Evolutionary conservation across 2,797 vertebrate genomes (phyloP).

Genomic region (Chelon auratus): DNA sequence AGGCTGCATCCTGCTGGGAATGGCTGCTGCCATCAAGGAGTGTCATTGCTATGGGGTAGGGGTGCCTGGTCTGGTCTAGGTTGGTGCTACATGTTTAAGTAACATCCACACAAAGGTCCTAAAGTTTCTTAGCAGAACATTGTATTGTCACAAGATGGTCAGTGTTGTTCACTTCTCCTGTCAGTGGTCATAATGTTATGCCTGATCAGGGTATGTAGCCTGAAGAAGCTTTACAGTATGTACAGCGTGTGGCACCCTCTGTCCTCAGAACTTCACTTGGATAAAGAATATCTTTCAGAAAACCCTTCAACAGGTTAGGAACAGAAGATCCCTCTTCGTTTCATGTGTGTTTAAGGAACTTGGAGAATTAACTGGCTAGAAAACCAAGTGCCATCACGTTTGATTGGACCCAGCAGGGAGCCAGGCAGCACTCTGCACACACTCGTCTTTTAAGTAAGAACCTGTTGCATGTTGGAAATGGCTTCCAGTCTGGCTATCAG

Average conservation of each 20-base stretch:
- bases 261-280: background rate
- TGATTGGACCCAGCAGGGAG: conserved; percentile 66
- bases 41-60: no score
- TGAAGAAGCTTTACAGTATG: conserved; percentile 8
- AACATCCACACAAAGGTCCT: no score
- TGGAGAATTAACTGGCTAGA: conserved; percentile 43
- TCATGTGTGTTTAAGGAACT: conserved; percentile 17
- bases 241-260: background rate
- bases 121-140: no score
- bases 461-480: conserved; percentile 48
- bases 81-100: no score
- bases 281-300: background rate
- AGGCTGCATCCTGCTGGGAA: no score
- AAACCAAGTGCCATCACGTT: conserved; percentile 56
- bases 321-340: background rate
- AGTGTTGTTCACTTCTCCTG: no score
- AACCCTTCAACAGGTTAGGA: background rate
- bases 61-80: no score
- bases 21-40: no score
- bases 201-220: background rate
- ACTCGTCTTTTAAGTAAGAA: conserved; percentile 35
- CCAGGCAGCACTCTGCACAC: conserved; percentile 22
- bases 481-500: conserved; percentile 26
- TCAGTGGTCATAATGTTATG: no score
- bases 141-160: no score